Base-by-base conservation (phyloP, 2,113 vertebrate species). In the Larimichthys crocea region DNA sequence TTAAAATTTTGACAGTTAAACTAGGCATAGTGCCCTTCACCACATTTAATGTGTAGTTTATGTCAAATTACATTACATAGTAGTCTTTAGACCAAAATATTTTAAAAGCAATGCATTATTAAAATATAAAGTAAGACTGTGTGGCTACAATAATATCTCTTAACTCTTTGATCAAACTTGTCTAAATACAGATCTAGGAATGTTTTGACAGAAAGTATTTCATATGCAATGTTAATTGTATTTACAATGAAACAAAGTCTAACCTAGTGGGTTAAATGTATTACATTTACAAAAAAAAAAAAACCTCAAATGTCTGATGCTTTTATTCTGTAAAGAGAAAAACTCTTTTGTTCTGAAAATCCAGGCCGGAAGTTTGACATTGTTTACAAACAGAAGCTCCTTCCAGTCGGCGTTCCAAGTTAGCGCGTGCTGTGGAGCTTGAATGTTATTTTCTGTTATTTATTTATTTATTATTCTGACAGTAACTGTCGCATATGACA, bases 311-410 rank as follows among this genome's bases (percentile, higher is more conserved):
- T 17, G 9, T 1, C 1, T 1, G 8, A 40, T 15, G 68, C 60
- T 85, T 76, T 84, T 84, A 82, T 70, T 82, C 0, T 82, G 83
- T 71, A 76, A 76, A 22, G 3, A 14, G 0, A 31, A 24, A 52
- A 1, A 2, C 11, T 8, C 8, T 59, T 82, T 86, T 88, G 8
- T 20, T 35, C 16, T 82, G 79, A 85, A 85, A 76, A 73, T 4
- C 16, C 5, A n/a, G 0, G 22, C 82, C 86, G 90, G 92, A 93
- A 74, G 31, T 72, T 5, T 3, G 1, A 1, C 16, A 52, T 40
- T 91, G 88, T 91, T 90, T 91, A 91, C 89, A 87, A 87, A 80
- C 24, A 46, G 53, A 10, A 26, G 35, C 3, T 53, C 22, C 52
- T 74, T 88, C 80, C 85, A 55, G 57, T 66, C 42, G 12, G 53